phyloP scores from a whole-genome alignment of 64 coral and sea anemone species.

The Catalaphyllia jardinei region DNA sequence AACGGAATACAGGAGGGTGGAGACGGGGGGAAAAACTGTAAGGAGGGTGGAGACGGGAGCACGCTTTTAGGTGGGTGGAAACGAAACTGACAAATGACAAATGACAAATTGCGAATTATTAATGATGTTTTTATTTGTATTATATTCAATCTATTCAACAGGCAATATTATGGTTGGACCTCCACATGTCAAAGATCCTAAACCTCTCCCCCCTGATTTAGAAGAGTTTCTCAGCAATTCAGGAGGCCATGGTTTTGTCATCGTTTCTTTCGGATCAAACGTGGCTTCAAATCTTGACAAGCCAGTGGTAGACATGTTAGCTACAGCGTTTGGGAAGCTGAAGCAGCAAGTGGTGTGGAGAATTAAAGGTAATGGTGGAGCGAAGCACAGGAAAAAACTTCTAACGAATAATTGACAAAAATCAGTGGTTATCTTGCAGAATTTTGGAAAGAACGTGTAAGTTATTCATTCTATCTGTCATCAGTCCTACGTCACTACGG shows the following conservation, averaged over 20 bases:
- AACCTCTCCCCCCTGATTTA: conserved; percentile 57
- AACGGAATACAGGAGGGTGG: too few relatives aligned
- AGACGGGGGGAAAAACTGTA: too few relatives aligned
- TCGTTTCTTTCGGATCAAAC: conserved; percentile 63
- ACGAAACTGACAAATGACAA: too few relatives aligned
- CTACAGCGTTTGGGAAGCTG: conserved; percentile 48
- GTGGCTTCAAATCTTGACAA: conserved; percentile 22
- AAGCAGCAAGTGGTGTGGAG: conserved; percentile 66
- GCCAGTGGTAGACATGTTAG: conserved; percentile 42
- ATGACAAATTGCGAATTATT: too few relatives aligned
- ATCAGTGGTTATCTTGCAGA: too few relatives aligned
- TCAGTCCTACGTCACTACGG: too few relatives aligned
- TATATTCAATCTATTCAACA: conserved; percentile 18
- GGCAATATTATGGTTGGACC: conserved; percentile 59
- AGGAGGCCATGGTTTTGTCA: conserved; percentile 44
- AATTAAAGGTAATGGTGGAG: conserved; percentile 21
- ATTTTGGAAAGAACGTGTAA: too few relatives aligned
- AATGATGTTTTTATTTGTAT: not conserved
- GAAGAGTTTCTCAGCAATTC: conserved; percentile 61
- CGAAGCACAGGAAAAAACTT: too few relatives aligned
- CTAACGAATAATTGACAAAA: too few relatives aligned
- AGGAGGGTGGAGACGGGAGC: too few relatives aligned
- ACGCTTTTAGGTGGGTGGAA: too few relatives aligned
- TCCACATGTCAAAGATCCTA: conserved; percentile 25
- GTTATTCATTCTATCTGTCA: too few relatives aligned